Conservation (phyloP, 2,113 vertebrate genomes). For the Hyla sarda region DNA sequence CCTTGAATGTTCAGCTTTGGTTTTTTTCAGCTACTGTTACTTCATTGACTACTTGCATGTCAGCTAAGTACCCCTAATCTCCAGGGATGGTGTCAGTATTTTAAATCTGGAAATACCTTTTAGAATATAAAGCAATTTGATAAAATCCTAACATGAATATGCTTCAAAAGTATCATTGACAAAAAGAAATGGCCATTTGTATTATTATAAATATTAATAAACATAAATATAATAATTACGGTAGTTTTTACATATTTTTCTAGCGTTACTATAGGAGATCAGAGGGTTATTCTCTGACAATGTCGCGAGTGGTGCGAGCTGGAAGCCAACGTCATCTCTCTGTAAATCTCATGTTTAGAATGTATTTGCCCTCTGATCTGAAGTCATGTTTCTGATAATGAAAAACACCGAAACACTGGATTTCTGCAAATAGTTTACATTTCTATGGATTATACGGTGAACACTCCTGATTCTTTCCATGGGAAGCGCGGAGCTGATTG, state of each 20-base stretch:
- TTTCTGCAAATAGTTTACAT: conserved; percentile 53
- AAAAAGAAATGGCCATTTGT: no score
- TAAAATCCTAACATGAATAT: neutral
- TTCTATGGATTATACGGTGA: conserved; percentile 43
- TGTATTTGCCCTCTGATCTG: conserved; percentile 35
- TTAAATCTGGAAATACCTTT: neutral
- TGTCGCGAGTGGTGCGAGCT: neutral
- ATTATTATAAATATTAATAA: no score
- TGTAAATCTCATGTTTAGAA: conserved; percentile 10
- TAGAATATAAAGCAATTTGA: neutral
- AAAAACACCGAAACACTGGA: conserved; percentile 38
- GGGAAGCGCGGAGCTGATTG: conserved; percentile 26
- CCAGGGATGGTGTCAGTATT: neutral
- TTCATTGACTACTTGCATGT: neutral
- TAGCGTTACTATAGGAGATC: no score
- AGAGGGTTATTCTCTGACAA: neutral
- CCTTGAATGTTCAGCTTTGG: no score
- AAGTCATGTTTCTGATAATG: conserved; percentile 53
- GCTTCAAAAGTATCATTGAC: neutral
- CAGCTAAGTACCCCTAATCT: neutral
- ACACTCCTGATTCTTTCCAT: conserved; percentile 24
- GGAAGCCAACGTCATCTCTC: neutral
- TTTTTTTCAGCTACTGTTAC: neutral
- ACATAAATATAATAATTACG: no score
- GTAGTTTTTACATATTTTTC: no score